Percentiles rank a stretch among this genome's conserved stretches.
These are phyloP conservation scores for Pseudonaja textilis DNA, from an alignment of 2,113 vertebrate species.

Conservation along the genomic window DNA sequence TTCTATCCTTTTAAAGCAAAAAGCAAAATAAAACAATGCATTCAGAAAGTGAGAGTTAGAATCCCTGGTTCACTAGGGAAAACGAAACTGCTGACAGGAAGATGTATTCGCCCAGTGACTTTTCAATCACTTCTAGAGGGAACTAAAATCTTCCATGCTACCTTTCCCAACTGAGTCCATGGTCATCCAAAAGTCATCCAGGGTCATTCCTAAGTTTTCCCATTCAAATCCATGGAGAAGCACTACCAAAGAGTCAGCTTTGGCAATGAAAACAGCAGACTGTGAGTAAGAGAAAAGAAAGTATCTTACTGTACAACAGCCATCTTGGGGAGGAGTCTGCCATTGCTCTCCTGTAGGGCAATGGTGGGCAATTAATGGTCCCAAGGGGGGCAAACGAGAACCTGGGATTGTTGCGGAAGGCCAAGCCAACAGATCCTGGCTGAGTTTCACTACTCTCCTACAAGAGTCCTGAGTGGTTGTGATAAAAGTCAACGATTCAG, in stretches of 20 bases:
- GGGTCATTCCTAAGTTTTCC: not conserved
- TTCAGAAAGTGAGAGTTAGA: not conserved
- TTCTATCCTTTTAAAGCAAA: not conserved
- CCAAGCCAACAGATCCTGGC: no score
- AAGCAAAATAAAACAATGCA: not conserved
- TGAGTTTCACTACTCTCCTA: no score
- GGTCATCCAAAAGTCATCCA: not conserved
- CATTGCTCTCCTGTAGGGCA: not conserved
- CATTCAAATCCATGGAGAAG: not conserved
- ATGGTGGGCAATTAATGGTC: not conserved
- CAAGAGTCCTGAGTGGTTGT: no score
- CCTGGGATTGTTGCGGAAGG: no score
- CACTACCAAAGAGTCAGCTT: not conserved
- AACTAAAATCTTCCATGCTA: not conserved
- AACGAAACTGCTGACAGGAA: not conserved
- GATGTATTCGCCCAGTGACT: not conserved
- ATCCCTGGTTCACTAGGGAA: not conserved
- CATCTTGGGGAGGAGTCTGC: not conserved
- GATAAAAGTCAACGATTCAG: no score
- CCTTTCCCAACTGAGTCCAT: not conserved
- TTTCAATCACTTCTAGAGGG: not conserved
- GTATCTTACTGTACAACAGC: not conserved
- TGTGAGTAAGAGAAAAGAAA: not conserved
- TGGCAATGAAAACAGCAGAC: not conserved
- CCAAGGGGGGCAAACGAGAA: not conserved